Conservation (phyloP, 2,888 invertebrate genomes). For the Eristalinus aeneus region DNA sequence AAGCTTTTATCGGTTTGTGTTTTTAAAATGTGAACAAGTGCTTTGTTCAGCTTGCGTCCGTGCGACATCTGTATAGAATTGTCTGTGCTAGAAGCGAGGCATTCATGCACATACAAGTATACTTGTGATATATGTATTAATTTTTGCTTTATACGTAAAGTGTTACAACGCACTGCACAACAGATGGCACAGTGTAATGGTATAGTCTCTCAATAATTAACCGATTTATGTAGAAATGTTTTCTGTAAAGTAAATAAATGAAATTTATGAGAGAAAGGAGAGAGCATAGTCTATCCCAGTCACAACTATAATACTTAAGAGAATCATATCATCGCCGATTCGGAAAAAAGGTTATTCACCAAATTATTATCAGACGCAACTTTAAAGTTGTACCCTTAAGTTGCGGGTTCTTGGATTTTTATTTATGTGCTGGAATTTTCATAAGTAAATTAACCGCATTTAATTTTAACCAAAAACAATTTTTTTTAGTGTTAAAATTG, state of each 20-base stretch:
- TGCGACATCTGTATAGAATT: too few relatives aligned
- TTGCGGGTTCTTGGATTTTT: background rate
- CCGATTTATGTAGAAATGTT: background rate
- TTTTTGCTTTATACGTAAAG: background rate
- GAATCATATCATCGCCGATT: background rate
- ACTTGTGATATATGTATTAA: too few relatives aligned
- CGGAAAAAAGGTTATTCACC: background rate
- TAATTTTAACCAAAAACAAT: background rate
- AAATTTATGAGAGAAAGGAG: background rate
- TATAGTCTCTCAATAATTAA: background rate
- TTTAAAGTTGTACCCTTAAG: background rate
- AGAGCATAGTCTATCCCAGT: background rate
- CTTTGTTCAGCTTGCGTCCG: too few relatives aligned
- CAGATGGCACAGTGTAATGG: background rate
- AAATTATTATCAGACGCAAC: background rate
- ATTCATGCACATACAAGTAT: too few relatives aligned
- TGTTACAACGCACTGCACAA: background rate
- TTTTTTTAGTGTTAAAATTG: background rate
- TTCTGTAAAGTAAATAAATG: background rate
- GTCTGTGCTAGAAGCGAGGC: too few relatives aligned
- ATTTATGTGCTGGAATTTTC: background rate
- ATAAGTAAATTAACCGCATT: background rate
- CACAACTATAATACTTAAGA: background rate
- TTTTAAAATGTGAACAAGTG: too few relatives aligned
- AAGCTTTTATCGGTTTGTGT: too few relatives aligned